A percentile compares a stretch with the other conserved stretches of the same genome.
phyloP scores from a whole-genome alignment of 2,888 invertebrate genomes.

The Tortrix viridana region DNA sequence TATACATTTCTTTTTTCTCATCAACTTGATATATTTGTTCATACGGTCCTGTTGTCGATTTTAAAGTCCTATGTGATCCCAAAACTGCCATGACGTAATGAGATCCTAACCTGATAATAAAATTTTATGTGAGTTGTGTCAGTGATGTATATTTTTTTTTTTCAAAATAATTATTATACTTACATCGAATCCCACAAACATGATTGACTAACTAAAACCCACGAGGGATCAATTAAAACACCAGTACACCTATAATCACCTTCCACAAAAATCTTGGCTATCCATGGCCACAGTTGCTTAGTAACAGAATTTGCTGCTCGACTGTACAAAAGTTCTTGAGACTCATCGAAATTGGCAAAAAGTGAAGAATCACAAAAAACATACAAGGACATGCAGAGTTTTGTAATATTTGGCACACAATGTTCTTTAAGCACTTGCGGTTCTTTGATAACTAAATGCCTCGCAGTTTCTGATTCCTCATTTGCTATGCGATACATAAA shows the following conservation, averaged over 20 bases:
- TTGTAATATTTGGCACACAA: slow-evolving; percentile 75
- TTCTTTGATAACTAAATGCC: slow-evolving; percentile 61
- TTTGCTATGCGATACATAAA: slow-evolving; percentile 58
- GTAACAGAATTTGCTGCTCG: slow-evolving; percentile 47
- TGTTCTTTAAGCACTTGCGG: slow-evolving; percentile 71
- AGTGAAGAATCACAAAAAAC: slow-evolving; percentile 80
- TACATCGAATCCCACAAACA: slow-evolving; percentile 79
- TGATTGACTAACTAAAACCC: slow-evolving; percentile 85
- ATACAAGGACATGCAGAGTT: slow-evolving; percentile 81
- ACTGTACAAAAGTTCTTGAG: slow-evolving; percentile 53
- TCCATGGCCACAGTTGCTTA: slow-evolving; percentile 86
- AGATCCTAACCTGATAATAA: slow-evolving; percentile 69
- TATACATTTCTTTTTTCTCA: slow-evolving; percentile 81
- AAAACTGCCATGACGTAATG: slow-evolving; percentile 86
- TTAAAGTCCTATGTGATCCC: slow-evolving; percentile 86
- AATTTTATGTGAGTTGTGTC: no score
- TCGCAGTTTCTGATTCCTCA: slow-evolving; percentile 49
- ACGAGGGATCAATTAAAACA: slow-evolving; percentile 86
- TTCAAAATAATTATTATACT: slow-evolving; percentile 46
- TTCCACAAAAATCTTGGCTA: slow-evolving; percentile 88
- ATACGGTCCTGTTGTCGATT: slow-evolving; percentile 85
- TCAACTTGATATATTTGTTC: slow-evolving; percentile 88
- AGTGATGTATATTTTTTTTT: no score
- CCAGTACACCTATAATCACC: slow-evolving; percentile 89
- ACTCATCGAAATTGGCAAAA: slow-evolving; percentile 62